Evolutionary conservation across 2,888 invertebrate species (phyloP), one percentile per base, ranked within the genome.

Genomic region (Nomada ruficornis): DNA sequence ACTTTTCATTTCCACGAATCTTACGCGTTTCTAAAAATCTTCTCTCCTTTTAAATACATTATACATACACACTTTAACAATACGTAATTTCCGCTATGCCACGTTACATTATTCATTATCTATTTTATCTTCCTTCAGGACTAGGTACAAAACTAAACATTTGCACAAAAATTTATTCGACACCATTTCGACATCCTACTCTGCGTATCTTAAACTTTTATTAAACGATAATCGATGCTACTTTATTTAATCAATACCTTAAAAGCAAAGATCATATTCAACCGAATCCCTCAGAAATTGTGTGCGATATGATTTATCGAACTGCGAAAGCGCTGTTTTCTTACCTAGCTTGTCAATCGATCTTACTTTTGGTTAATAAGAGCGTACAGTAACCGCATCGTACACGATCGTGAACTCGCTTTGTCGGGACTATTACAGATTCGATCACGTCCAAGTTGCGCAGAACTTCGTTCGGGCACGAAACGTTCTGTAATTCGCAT

Each of bases 301-400:
- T 54, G 54, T n/a, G 9, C 18, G 18, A 18, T 23, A 15, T 54
- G 26, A 54, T 59, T 54, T 81, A 72, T 81, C 83, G 88, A 87
- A 87, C 87, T 84, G 85, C 87, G 89, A 89, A 87, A 80, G 80
- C 89, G 85, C 83, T 84, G 86, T 85, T 83, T 80, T 80, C 86
- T 89, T 89, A 87, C 55, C 84, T 86, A 87, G 85, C 80, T 88
- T 84, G 83, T 87, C 86, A 84, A 88, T 88, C 88, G 83, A 89
- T 88, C 84, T 87, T 87, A 89, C 69, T 82, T 84, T 78, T 83
- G 80, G 69, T 80, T 84, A 71, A 73, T 83, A 83, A 63, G 83
- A 83, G 76, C 84, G 80, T 85, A 75, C 72, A 36, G 36, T 36
- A 36, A 36, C 84, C 86, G 85, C 87, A 82, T 82, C 78, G 60